Percentiles rank a stretch among this genome's conserved stretches.
phyloP scores from a whole-genome alignment of 2,113 vertebrate species.

The Nothocercus julius region DNA sequence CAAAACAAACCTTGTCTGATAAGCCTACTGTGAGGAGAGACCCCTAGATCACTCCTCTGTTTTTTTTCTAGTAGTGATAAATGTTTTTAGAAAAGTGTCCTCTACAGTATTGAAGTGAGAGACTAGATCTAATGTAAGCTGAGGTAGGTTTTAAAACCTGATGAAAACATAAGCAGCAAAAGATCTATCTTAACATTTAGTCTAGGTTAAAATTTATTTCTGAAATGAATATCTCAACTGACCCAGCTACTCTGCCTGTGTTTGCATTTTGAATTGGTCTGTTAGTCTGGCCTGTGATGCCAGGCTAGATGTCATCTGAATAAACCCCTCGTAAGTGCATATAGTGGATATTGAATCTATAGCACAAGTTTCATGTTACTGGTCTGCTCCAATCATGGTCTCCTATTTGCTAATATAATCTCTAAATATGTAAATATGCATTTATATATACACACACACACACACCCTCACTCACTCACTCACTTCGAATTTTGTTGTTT shows the following conservation, averaged over 20 bases:
- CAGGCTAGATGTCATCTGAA: neutral
- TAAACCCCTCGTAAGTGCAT: neutral
- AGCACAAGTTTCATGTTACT: neutral
- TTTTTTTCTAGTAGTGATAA: neutral
- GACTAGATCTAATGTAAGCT: neutral
- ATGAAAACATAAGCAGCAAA: neutral
- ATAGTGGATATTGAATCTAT: neutral
- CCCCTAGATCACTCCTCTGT: neutral
- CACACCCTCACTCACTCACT: too few relatives aligned
- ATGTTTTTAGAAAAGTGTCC: neutral
- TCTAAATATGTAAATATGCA: neutral
- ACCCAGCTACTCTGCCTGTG: neutral
- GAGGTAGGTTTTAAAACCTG: neutral
- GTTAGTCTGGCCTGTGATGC: neutral
- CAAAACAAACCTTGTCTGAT: neutral
- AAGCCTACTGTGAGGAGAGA: neutral
- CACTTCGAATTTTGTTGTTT: neutral
- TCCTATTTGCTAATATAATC: neutral
- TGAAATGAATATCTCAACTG: neutral
- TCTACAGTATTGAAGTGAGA: neutral
- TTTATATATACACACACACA: too few relatives aligned
- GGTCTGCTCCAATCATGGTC: neutral
- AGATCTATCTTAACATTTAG: neutral
- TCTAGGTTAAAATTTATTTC: neutral
- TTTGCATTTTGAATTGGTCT: neutral